A percentile compares a stretch with the other conserved stretches of the same genome.
These are phyloP conservation scores for Philereme vetulata DNA, from an alignment of 2,888 invertebrate species.

Conservation along the genomic window DNA sequence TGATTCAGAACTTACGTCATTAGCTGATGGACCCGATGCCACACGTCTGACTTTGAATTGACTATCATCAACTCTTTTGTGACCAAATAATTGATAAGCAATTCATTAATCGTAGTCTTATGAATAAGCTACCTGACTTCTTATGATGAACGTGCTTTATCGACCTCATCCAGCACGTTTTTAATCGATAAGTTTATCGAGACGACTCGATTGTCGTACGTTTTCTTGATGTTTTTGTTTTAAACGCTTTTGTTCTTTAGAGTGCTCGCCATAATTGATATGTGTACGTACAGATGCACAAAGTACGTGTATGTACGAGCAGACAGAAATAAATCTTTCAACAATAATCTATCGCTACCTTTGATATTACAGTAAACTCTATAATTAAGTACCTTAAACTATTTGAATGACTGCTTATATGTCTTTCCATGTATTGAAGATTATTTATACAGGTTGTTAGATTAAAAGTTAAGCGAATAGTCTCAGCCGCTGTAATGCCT, in stretches of 20 bases:
- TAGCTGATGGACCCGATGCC: constrained; percentile 12
- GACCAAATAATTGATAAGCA: constrained; percentile 29
- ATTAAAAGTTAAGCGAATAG: too few species aligned
- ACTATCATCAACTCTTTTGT: constrained; percentile 20
- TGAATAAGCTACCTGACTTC: constrained; percentile 25
- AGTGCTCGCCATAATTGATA: constrained; percentile 2
- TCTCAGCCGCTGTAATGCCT: too few species aligned
- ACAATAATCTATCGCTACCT: too few species aligned
- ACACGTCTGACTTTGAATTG: constrained; percentile 19
- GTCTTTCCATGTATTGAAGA: too few species aligned
- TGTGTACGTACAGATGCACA: too few species aligned
- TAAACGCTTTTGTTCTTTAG: constrained; percentile 21
- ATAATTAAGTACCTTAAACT: background rate
- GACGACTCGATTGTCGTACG: constrained; percentile 25
- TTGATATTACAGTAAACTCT: background rate
- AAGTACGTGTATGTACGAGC: too few species aligned
- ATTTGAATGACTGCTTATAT: too few species aligned
- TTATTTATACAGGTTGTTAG: too few species aligned
- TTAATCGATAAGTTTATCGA: constrained; percentile 33
- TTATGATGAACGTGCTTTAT: constrained; percentile 38
- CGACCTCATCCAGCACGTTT: constrained; percentile 34
- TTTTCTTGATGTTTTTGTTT: constrained; percentile 29
- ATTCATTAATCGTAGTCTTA: constrained; percentile 20
- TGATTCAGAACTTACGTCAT: constrained; percentile 12
- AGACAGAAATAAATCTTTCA: too few species aligned